Evolutionary conservation across 2,797 vertebrate species (phyloP).

Genomic region (Syngnathus rostellatus): DNA sequence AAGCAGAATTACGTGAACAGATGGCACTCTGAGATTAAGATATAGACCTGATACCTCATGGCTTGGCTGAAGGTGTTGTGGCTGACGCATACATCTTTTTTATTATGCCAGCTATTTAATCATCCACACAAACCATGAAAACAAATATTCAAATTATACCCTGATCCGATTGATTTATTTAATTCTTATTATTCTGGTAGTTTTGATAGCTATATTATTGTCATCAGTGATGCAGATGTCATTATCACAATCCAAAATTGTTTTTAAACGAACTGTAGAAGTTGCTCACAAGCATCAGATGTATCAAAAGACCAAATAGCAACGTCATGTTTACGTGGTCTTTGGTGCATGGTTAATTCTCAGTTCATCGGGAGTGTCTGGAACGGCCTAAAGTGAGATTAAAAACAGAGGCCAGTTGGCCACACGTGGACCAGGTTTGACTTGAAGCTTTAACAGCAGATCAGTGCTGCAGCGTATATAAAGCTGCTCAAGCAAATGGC

Average conservation of each 20-base stretch:
- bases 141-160: background rate
- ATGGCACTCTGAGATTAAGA: background rate
- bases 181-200: background rate
- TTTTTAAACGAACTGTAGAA: too few species aligned
- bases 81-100: background rate
- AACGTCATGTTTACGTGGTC: background rate
- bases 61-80: background rate
- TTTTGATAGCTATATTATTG: background rate
- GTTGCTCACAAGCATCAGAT: background rate
- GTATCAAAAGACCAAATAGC: background rate
- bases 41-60: background rate
- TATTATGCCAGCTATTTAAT: too few species aligned
- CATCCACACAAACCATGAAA: background rate
- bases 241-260: too few species aligned
- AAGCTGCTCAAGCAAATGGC: constrained; percentile 45
- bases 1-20: background rate
- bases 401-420: constrained; percentile 42
- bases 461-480: constrained; percentile 54
- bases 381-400: constrained; percentile 54
- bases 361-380: constrained; percentile 8
- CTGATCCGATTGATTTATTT: background rate
- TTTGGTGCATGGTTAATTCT: constrained; percentile 17
- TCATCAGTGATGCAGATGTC: background rate
- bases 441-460: constrained; percentile 48
- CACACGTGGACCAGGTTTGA: constrained; percentile 28